Evolutionary conservation across 2,888 invertebrate species (phyloP), one percentile per base, ranked within the genome.

Genomic region (Clepsis dumicolana): DNA sequence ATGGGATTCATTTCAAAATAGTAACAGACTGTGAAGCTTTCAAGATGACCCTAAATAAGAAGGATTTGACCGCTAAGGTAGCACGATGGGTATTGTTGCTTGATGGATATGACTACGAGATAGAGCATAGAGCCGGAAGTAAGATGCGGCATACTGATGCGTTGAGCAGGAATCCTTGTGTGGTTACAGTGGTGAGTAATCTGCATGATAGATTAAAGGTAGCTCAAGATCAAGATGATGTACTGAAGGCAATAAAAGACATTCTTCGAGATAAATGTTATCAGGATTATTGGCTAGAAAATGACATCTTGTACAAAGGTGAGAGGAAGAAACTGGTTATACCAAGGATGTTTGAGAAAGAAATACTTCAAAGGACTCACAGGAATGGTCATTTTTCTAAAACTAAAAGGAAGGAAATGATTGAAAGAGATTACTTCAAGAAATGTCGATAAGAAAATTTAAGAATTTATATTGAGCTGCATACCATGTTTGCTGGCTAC

Each of bases 11-110:
- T 0, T 73, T 72, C 54, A 74, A 68, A 21, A 73, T 71, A n/a
- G 57, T 72, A 0, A 71, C 70, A 0, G 72, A 72, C 21, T 72
- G 72, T 29, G 1, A 38, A n/a, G 73, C 73, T 29, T 71, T 74
- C n/a, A 18, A 64, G 35, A 41, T 60, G 16, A 60, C 29, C 29
- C 29, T 29, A 7, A 29, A 29, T 4, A 29, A 29, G 29, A 29
- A 29, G 7, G 29, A 29, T 7, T 29, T 29, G 7, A 3, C 29
- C 7, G 4, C 29, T 4, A 29, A 7, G 7, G 29, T 29, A 29
- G 29, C 29, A 4, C 29, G 29, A 3, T 29, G 29, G 29, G 29
- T 7, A 7, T 29, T 29, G 29, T 7, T 29, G 3, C 29, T 29
- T 7, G 29, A 29, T 4, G 29, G 7, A 29, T 29, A 29, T 7